These are phyloP conservation scores for Vanessa atalanta DNA, from an alignment of 1,140 invertebrate species.

Conservation along the genomic window DNA sequence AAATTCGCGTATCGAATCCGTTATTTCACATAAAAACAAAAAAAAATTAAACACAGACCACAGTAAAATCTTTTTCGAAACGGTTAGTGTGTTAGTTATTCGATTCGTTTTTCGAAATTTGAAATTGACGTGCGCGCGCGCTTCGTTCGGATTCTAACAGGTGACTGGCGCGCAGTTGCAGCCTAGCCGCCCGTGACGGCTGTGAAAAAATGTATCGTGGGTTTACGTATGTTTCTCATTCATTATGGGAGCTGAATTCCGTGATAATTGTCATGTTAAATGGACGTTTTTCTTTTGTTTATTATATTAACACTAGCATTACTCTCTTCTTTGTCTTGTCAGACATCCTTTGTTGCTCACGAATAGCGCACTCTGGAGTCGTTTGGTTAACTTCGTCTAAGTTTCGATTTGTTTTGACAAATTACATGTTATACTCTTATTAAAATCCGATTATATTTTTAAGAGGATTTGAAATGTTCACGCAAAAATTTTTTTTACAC, in stretches of 20 bases:
- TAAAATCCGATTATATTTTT: too few relatives aligned
- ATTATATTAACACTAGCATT: not conserved
- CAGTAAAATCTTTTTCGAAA: conserved; percentile 46
- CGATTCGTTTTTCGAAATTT: conserved; percentile 58
- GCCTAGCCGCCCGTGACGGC: conserved; percentile 44
- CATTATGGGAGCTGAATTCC: conserved; percentile 38
- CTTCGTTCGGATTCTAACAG: conserved; percentile 61
- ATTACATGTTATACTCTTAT: too few relatives aligned
- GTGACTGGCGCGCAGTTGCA: conserved; percentile 64
- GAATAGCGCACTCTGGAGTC: not conserved
- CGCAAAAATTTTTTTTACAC: too few relatives aligned
- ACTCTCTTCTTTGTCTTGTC: conserved; percentile 1
- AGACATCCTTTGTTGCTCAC: not conserved
- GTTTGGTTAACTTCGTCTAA: too few relatives aligned
- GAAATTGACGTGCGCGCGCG: conserved; percentile 61
- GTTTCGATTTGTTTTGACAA: too few relatives aligned
- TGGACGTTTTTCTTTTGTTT: conserved; percentile 12
- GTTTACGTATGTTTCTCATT: conserved; percentile 36
- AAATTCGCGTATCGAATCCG: conserved; percentile 59
- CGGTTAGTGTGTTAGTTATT: conserved; percentile 54
- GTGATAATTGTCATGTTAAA: conserved; percentile 29
- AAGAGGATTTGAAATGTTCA: too few relatives aligned
- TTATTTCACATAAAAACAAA: conserved; percentile 50
- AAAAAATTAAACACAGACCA: conserved; percentile 51
- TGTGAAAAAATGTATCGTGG: conserved; percentile 40